Evolutionary conservation across 2,113 vertebrate genomes (phyloP), one percentile per base, ranked within the genome.

Genomic region (Charina bottae): DNA sequence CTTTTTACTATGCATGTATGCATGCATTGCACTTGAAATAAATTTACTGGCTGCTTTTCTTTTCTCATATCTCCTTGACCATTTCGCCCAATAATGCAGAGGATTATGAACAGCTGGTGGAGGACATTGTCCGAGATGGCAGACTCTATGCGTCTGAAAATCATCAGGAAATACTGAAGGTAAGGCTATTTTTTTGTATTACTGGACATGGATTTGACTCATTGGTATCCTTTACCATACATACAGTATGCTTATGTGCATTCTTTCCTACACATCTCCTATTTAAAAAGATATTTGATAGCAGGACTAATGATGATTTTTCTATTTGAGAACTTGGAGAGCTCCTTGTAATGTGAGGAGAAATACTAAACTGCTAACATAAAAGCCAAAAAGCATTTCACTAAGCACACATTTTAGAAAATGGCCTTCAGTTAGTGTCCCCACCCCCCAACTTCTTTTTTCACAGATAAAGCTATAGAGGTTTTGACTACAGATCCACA

Each of bases 151-250:
- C 99, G 19, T 99, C 99, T 0, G 99, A 99, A 97, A 99, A 99
- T 96, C 99, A 99, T 97, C 99, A 99, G 97, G 99, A 99, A 97
- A 99, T 99, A 96, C 98, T 99, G 91, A 99, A 99, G 98, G 99
- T 98, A 64, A 97, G 98, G 0, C 0, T 23, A 23, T 86, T 49
- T 12, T 68, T 28, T 1, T 56, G 1, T 0, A 0, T 42, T 0
- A 46, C 10, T 46, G 37, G n/a, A 54, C 11, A 46, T 10, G 58
- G 56, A 60, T 6, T 17, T 64, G 17, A 9, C 9, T 13, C 84
- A 72, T 3, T n/a, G 19, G 10, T 72, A 56, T 15, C 26, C 4
- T 84, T 46, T 33, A 87, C 53, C 24, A 62, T 42, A 17, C 23
- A 10, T 24, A 83, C n/a, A n/a, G n/a, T n/a, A n/a, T 42, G 10